A percentile compares a stretch with the other conserved stretches of the same genome.
These are phyloP conservation scores for Trachurus trachurus DNA, from an alignment of 2,797 vertebrate genomes.

Conservation along the genomic window DNA sequence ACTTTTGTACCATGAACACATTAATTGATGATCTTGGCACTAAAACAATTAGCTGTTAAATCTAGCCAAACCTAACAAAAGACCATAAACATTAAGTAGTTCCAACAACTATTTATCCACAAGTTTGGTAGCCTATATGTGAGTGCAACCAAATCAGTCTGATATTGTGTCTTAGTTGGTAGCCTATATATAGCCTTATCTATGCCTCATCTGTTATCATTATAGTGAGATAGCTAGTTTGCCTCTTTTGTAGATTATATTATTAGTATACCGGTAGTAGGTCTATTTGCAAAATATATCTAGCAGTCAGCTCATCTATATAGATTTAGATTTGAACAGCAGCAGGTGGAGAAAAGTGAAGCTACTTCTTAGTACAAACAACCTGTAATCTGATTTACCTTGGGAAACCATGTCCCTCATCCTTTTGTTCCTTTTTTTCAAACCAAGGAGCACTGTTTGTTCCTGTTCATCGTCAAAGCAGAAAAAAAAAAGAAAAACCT, in stretches of 20 bases:
- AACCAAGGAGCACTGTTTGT: neutral
- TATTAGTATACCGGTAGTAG: too few relatives aligned
- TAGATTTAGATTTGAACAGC: neutral
- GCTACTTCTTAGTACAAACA: neutral
- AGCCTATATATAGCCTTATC: too few relatives aligned
- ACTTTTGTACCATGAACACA: too few relatives aligned
- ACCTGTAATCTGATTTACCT: constrained; percentile 6
- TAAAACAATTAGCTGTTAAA: too few relatives aligned
- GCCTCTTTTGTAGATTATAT: neutral
- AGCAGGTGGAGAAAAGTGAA: neutral
- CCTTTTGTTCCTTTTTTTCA: constrained; percentile 4
- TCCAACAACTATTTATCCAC: neutral
- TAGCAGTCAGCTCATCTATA: too few relatives aligned
- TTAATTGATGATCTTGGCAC: too few relatives aligned
- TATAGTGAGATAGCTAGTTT: neutral
- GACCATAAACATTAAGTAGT: too few relatives aligned
- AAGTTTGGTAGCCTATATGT: neutral
- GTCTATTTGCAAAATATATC: neutral
- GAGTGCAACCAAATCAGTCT: neutral
- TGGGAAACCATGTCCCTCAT: neutral
- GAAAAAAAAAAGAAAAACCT: neutral
- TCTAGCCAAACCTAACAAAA: too few relatives aligned
- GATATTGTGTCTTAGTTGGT: neutral
- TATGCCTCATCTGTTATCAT: neutral
- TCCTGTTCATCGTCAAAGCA: constrained; percentile 35